A percentile compares a stretch with the other conserved stretches of the same genome.
Conservation (phyloP, 2,797 vertebrate genomes). For the Petrocephalus sullivani region DNA sequence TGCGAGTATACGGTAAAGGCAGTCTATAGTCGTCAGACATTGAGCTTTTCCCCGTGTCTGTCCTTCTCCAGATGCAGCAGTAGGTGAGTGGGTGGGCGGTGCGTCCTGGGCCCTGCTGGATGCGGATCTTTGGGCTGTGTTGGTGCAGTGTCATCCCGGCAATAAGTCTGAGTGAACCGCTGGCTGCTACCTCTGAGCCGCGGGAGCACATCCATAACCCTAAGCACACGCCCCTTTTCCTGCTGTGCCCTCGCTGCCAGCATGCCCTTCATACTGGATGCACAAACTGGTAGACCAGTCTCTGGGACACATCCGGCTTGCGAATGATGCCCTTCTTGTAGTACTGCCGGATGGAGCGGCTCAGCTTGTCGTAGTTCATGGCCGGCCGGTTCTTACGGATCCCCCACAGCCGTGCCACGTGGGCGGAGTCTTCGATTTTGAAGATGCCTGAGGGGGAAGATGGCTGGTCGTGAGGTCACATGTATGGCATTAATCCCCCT, state of each 20-base stretch:
- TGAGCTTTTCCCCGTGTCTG: neutral
- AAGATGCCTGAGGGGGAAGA: constrained; percentile 76
- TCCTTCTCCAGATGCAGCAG: neutral
- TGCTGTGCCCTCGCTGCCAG: neutral
- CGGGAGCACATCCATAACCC: neutral
- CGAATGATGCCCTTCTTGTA: constrained; percentile 99
- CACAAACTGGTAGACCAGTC: constrained; percentile 97
- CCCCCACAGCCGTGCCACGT: constrained; percentile 93
- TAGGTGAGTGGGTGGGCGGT: neutral
- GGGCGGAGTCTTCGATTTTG: constrained; percentile 96
- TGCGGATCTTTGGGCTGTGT: neutral
- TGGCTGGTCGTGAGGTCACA: neutral
- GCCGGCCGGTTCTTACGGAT: constrained; percentile 94
- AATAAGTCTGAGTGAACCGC: neutral
- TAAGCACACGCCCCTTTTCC: neutral
- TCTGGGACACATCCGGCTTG: constrained; percentile 94
- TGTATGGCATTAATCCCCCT: neutral
- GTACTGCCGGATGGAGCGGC: constrained; percentile 98
- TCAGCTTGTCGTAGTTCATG: constrained; percentile 99
- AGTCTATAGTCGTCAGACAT: neutral
- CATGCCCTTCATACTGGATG: constrained; percentile 75
- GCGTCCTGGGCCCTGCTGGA: neutral
- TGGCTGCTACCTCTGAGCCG: neutral
- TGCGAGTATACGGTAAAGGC: constrained; percentile 13
- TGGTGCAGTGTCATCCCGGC: neutral